Conservation (phyloP, 2,797 vertebrate species). For the Cirrhinus molitorella region DNA sequence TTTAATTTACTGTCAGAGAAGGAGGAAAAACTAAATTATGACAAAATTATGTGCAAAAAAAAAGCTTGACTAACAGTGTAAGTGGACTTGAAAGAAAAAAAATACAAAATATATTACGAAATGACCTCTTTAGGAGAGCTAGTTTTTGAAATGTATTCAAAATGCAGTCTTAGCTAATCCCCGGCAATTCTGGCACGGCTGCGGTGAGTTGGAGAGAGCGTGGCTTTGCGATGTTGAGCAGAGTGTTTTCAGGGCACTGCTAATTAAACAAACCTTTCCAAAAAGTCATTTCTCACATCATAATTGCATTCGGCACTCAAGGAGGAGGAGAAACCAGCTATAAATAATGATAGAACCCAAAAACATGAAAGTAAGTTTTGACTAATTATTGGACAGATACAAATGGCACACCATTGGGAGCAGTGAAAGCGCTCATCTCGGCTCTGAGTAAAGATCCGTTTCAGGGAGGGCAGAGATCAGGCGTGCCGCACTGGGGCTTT, state of each 20-base stretch:
- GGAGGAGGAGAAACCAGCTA: slow-evolving; percentile 12
- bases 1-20: not conserved
- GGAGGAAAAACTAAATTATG: not conserved
- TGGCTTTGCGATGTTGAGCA: slow-evolving; percentile 22
- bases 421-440: slow-evolving; percentile 44
- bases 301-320: slow-evolving; percentile 45
- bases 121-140: slow-evolving; percentile 19
- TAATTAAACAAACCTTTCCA: slow-evolving; percentile 57
- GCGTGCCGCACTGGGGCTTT: slow-evolving; percentile 53
- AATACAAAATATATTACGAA: not conserved
- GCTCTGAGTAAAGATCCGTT: slow-evolving; percentile 11
- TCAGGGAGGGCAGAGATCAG: slow-evolving; percentile 56
- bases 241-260: slow-evolving; percentile 51
- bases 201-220: slow-evolving; percentile 19
- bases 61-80: not conserved
- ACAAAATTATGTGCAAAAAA: not conserved
- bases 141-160: slow-evolving; percentile 48
- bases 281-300: slow-evolving; percentile 43
- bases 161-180: slow-evolving; percentile 60
- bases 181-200: slow-evolving; percentile 29
- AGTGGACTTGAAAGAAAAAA: not conserved
- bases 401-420: not conserved
- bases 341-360: slow-evolving; percentile 51
- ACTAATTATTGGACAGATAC: slow-evolving; percentile 18
- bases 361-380: slow-evolving; percentile 13